phyloP scores from a whole-genome alignment of 2,797 vertebrate species.

The Molothrus aeneus region DNA sequence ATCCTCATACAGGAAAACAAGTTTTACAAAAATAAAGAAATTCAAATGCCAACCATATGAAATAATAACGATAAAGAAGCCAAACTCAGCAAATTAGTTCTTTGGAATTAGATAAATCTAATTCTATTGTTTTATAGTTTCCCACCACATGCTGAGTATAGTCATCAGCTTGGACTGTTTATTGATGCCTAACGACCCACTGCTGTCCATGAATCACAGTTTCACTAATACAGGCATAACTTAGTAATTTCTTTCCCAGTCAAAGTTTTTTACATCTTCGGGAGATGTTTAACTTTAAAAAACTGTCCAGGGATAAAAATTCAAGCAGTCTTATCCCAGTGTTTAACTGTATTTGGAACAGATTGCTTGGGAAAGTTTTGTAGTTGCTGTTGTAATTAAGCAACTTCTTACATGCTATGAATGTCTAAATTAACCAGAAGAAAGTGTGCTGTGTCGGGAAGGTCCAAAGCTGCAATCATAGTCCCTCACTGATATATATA shows the following conservation, averaged over 20 bases:
- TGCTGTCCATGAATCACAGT: background rate
- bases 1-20: constrained; percentile 21
- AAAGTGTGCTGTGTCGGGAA: background rate
- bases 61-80: constrained; percentile 20
- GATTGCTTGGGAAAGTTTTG: background rate
- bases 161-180: background rate
- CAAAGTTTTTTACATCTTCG: background rate
- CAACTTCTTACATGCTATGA: background rate
- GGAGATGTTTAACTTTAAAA: background rate
- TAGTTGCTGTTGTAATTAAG: background rate
- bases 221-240: background rate
- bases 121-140: constrained; percentile 16
- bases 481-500: no score
- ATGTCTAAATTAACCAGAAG: background rate
- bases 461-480: background rate
- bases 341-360: background rate
- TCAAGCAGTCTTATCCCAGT: background rate
- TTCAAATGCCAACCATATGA: background rate
- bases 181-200: background rate
- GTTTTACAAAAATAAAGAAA: constrained; percentile 30
- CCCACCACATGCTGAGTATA: background rate
- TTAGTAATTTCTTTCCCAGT: background rate
- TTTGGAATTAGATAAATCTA: constrained; percentile 17
- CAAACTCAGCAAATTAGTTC: constrained; percentile 12
- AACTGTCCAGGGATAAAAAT: background rate